Evolutionary conservation across 2,797 vertebrate genomes (phyloP), one percentile per base, ranked within the genome.

Genomic region (Semaprochilodus insignis): DNA sequence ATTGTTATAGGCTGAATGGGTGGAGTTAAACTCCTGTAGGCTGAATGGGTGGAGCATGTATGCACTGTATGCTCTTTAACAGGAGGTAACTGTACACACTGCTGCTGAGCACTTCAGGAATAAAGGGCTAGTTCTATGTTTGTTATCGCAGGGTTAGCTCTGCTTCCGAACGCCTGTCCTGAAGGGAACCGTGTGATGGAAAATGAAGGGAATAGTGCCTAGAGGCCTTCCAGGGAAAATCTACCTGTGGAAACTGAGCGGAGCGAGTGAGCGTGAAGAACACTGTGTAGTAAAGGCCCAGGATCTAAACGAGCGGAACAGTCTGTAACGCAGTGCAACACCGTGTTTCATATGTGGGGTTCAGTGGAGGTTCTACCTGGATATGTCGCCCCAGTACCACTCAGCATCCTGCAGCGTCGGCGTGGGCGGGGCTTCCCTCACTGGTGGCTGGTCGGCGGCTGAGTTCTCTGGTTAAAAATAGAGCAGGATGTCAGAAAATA

Each of bases 361-460:
- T 4, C 44, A 5, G 44, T 6, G 52, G n/a, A 69, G 17, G n/a
- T 59, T 10, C 94, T 94, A 99, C 97, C 98, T 97, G 86, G 96
- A 97, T 85, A 98, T 96, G 86, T 98, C 97, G 52, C 97, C 97
- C 97, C 98, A 99, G 86, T 99, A 99, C 97, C 97, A 99, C 82
- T 99, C 97, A 0, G 97, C 96, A 31, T 99, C 97, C 91, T 97
- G 96, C 78, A 99, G 94, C 67, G 93, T 92, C 75, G 92, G 90
- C 57, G 81, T 86, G 74, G 95, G 94, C 78, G 95, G 94, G 80
- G 89, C 90, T 55, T 96, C 95, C 84, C 93, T 93, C 86, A 88
- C 81, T 90, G 88, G 79, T 94, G 89, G 88, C 95, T 93, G 89
- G 93, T 95, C 92, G 90, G 91, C 88, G 96, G 93, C 88, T 96